Conservation (phyloP, 2,113 vertebrate genomes). For the Trachemys scripta region DNA sequence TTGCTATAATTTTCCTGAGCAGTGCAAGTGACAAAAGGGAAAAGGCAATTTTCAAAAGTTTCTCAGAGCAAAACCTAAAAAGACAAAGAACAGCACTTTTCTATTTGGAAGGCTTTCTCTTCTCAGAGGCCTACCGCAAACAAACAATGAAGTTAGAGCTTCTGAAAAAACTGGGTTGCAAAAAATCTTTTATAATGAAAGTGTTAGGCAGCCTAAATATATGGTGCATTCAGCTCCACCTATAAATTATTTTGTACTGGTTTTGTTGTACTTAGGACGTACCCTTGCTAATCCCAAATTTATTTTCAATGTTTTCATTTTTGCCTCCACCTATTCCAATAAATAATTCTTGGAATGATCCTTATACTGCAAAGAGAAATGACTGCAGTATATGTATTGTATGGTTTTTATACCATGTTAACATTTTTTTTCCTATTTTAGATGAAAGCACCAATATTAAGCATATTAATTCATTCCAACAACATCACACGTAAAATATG, state of each 20-base stretch:
- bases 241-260: fast-evolving
- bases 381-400: not conserved
- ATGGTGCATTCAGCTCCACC: not conserved
- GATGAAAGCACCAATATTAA: constrained; percentile 1
- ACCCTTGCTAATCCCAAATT: not conserved
- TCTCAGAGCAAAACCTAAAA: not conserved
- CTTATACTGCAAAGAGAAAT: constrained; percentile 11
- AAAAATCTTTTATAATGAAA: not conserved
- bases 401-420: not conserved
- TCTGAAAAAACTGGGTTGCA: not conserved
- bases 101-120: not conserved
- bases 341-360: not conserved
- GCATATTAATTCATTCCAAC: not conserved
- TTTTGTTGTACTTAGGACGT: not conserved
- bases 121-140: not conserved
- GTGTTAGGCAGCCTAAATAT: not conserved
- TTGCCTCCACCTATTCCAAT: not conserved
- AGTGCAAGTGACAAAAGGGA: not conserved
- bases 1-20: not conserved
- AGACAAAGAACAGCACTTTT: not conserved
- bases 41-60: not conserved
- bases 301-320: not conserved
- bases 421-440: not conserved
- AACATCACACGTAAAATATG: not conserved
- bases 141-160: fast-evolving